Evolutionary conservation across 2,113 vertebrate genomes (phyloP).

Genomic region (Datnioides undecimradiatus): DNA sequence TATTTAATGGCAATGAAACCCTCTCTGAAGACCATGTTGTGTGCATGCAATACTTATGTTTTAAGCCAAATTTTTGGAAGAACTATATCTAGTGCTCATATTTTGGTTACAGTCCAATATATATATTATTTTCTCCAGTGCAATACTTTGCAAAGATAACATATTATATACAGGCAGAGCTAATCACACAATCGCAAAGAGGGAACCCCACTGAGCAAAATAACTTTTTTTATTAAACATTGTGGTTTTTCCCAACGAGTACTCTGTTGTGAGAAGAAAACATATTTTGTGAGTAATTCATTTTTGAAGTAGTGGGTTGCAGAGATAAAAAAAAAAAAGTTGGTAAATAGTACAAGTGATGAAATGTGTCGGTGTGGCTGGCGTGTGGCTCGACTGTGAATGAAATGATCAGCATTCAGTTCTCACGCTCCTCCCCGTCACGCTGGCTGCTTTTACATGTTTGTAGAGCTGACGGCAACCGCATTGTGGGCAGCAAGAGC

Average conservation of each 20-base stretch:
- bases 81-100: conserved; percentile 19
- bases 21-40: conserved; percentile 28
- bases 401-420: conserved; percentile 76
- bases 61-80: conserved; percentile 40
- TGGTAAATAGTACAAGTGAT: conserved; percentile 62
- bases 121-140: conserved; percentile 46
- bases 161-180: conserved; percentile 5
- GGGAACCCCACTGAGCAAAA: conserved; percentile 33
- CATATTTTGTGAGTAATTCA: conserved; percentile 19
- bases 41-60: conserved; percentile 57
- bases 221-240: conserved; percentile 1
- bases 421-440: conserved; percentile 60
- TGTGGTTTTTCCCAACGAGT: conserved; percentile 16
- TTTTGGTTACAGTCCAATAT: conserved; percentile 46
- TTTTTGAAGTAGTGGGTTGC: conserved; percentile 35
- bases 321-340: conserved; percentile 60
- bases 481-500: conserved; percentile 52
- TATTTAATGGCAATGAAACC: conserved; percentile 41
- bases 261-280: neutral
- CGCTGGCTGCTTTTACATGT: conserved; percentile 75
- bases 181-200: conserved; percentile 28
- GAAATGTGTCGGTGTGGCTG: conserved; percentile 64
- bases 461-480: conserved; percentile 64
- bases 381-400: conserved; percentile 62
- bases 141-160: conserved; percentile 44